These are phyloP conservation scores for Pristionchus mayeri DNA, from an alignment of 2,888 invertebrate species.

Conservation along the genomic window DNA sequence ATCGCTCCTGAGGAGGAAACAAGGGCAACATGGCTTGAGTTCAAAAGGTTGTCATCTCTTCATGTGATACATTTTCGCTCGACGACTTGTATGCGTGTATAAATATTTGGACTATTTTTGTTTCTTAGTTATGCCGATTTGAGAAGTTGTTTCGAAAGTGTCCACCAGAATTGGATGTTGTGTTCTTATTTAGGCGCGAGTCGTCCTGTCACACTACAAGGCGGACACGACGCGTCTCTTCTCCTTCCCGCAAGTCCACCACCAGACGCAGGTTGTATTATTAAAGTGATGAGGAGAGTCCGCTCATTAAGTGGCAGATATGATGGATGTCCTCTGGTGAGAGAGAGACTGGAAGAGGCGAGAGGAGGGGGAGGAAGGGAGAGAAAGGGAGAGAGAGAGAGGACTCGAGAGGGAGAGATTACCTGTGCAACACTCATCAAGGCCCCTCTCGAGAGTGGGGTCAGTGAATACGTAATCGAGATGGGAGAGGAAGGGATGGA, in stretches of 20 bases:
- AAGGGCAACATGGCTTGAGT: too few relatives aligned
- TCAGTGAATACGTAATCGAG: constrained; percentile 38
- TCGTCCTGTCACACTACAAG: neutral
- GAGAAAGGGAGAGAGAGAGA: neutral
- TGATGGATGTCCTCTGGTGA: constrained; percentile 46
- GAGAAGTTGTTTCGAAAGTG: too few relatives aligned
- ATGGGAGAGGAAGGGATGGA: constrained; percentile 16
- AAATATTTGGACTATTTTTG: too few relatives aligned
- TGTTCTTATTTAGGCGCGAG: too few relatives aligned
- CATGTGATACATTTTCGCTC: too few relatives aligned
- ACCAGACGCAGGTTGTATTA: constrained; percentile 49
- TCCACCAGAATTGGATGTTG: too few relatives aligned
- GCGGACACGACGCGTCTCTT: neutral
- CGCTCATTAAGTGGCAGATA: constrained; percentile 37
- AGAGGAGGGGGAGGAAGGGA: constrained; percentile 16
- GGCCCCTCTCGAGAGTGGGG: constrained; percentile 16
- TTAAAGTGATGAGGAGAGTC: constrained; percentile 49
- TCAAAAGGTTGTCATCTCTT: too few relatives aligned
- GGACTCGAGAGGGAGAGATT: neutral
- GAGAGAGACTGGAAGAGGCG: constrained; percentile 30
- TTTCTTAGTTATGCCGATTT: too few relatives aligned
- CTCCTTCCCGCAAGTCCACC: constrained; percentile 30
- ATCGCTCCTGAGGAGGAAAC: too few relatives aligned
- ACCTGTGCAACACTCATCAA: constrained; percentile 47
- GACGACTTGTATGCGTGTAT: too few relatives aligned